Evolutionary conservation across 2,797 vertebrate genomes (phyloP).

Genomic region (Acipenser transmontanus): DNA sequence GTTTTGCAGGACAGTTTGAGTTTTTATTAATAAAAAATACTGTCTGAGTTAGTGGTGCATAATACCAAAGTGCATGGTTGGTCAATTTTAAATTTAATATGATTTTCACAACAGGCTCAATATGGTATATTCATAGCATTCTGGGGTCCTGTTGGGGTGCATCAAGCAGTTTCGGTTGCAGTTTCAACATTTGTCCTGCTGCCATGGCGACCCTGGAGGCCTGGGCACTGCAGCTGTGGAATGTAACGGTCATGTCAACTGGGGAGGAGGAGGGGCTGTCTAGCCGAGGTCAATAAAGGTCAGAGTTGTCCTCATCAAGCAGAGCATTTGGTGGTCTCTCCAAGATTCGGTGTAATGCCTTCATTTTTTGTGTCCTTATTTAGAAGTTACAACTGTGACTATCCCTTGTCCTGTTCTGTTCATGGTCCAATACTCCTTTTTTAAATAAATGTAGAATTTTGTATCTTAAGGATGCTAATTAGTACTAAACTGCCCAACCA

Average conservation of each 20-base stretch:
- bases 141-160: too few species aligned
- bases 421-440: too few species aligned
- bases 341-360: slow-evolving; percentile 13
- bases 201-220: slow-evolving; percentile 18
- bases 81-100: too few species aligned
- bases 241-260: slow-evolving; percentile 14
- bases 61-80: too few species aligned
- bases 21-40: too few species aligned
- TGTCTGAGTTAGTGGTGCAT: too few species aligned
- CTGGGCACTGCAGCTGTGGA: slow-evolving; percentile 21
- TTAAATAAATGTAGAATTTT: too few species aligned
- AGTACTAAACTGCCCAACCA: too few species aligned
- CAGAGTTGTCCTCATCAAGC: slow-evolving; percentile 5
- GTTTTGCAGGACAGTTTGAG: too few species aligned
- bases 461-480: too few species aligned
- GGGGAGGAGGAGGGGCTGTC: slow-evolving; percentile 10
- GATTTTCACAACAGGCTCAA: too few species aligned
- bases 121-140: too few species aligned
- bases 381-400: slow-evolving; percentile 16
- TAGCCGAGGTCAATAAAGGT: slow-evolving; percentile 19
- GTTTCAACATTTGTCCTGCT: slow-evolving; percentile 37
- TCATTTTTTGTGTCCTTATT: slow-evolving; percentile 22
- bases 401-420: slow-evolving; percentile 21
- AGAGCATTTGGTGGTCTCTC: slow-evolving; percentile 20
- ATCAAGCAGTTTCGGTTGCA: slow-evolving; percentile 24